Conservation (phyloP, 2,888 invertebrate species). For the Dicycla oo region DNA sequence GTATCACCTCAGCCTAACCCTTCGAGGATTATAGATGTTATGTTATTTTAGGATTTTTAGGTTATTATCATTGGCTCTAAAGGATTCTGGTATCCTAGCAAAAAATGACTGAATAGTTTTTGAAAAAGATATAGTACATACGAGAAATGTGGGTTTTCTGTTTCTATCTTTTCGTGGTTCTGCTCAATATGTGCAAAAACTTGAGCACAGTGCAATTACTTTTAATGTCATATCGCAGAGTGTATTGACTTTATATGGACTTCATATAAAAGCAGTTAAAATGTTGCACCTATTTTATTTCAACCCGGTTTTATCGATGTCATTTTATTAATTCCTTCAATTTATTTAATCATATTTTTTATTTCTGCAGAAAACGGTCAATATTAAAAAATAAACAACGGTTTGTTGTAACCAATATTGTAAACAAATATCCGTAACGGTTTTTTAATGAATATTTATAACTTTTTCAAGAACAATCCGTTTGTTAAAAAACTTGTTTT, state of each 20-base stretch:
- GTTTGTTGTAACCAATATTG: conserved; percentile 3
- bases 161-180: background rate
- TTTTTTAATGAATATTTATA: conserved; percentile 8
- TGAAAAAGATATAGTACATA: background rate
- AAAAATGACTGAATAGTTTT: background rate
- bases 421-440: conserved; percentile 1
- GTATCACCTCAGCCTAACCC: background rate
- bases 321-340: conserved; percentile 7
- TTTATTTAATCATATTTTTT: background rate
- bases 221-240: conserved; percentile 51
- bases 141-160: conserved; percentile 21
- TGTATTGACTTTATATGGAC: conserved; percentile 52
- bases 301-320: conserved; percentile 23
- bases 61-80: no score
- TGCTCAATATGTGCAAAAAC: conserved; percentile 50
- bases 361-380: background rate
- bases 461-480: background rate
- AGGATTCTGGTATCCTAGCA: background rate
- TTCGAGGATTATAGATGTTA: background rate
- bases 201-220: conserved; percentile 50
- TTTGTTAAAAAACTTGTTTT: background rate
- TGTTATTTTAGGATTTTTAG: background rate
- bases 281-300: conserved; percentile 31
- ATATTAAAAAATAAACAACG: background rate
- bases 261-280: conserved; percentile 32